phyloP scores from a whole-genome alignment of 30 jellyfish, hydroid and myxozoan genomes.

The Catostylus mosaicus region DNA sequence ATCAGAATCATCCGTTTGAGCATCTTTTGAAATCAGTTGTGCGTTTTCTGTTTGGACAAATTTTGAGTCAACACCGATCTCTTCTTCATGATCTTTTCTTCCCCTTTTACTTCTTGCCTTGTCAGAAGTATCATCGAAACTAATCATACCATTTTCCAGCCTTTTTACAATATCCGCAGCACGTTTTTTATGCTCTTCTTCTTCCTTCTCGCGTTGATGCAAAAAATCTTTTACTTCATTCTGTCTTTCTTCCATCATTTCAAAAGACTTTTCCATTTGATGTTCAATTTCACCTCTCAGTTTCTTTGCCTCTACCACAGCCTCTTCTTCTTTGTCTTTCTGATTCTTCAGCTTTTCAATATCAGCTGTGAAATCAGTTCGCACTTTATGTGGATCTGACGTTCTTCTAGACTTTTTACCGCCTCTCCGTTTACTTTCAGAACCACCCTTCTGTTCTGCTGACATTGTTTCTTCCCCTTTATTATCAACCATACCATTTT shows the following conservation, averaged over 20 bases:
- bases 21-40: slow-evolving; percentile 8
- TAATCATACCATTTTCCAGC: slow-evolving; percentile 54
- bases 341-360: slow-evolving; percentile 26
- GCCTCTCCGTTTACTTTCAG: neutral
- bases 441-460: neutral
- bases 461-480: too few species aligned
- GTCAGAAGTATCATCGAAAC: slow-evolving; percentile 12
- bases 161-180: slow-evolving; percentile 62
- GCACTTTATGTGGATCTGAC: neutral
- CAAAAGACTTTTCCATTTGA: slow-evolving; percentile 68
- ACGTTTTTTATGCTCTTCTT: slow-evolving; percentile 57
- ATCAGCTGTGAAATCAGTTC: slow-evolving; percentile 23
- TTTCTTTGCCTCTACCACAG: slow-evolving; percentile 45
- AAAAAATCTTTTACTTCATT: slow-evolving; percentile 51
- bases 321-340: slow-evolving; percentile 30
- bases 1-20: slow-evolving; percentile 7
- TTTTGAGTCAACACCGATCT: neutral
- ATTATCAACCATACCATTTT: too few species aligned
- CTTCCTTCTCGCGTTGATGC: slow-evolving; percentile 58
- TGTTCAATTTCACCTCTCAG: slow-evolving; percentile 60
- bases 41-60: slow-evolving; percentile 17
- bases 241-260: slow-evolving; percentile 64
- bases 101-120: neutral
- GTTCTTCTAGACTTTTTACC: neutral
- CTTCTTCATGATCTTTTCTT: neutral